Conservation (phyloP, 1,140 invertebrate genomes). For the Drosophila insularis region DNA sequence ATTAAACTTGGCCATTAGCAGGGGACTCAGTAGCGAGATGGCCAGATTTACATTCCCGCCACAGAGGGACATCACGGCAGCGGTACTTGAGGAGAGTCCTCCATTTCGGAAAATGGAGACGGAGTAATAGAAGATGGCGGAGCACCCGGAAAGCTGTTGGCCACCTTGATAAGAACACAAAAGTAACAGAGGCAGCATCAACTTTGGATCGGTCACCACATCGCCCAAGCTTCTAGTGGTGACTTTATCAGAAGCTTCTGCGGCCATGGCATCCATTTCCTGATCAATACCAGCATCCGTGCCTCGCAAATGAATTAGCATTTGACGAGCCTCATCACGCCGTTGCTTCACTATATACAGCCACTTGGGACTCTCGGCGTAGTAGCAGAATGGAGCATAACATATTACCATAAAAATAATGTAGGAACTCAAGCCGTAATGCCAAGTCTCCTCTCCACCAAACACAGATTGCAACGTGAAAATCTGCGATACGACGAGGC, state of each 20-base stretch:
- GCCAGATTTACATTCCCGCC: slow-evolving; percentile 87
- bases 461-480: slow-evolving; percentile 56
- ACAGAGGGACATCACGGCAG: slow-evolving; percentile 87
- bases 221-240: slow-evolving; percentile 83
- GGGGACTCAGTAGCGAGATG: slow-evolving; percentile 86
- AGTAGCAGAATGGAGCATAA: slow-evolving; percentile 84
- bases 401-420: slow-evolving; percentile 84
- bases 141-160: slow-evolving; percentile 93
- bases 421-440: slow-evolving; percentile 87
- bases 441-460: slow-evolving; percentile 86
- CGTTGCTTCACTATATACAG: slow-evolving; percentile 87
- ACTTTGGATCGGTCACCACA: slow-evolving; percentile 37
- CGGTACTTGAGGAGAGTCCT: slow-evolving; percentile 83
- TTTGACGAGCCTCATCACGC: slow-evolving; percentile 83
- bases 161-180: slow-evolving; percentile 89
- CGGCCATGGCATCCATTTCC: slow-evolving; percentile 81
- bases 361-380: slow-evolving; percentile 94
- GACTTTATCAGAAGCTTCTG: slow-evolving; percentile 55
- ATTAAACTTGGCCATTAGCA: slow-evolving; percentile 84
- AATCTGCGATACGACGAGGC: slow-evolving; percentile 90
- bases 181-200: slow-evolving; percentile 86
- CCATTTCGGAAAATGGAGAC: slow-evolving; percentile 86
- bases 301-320: slow-evolving; percentile 76
- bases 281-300: slow-evolving; percentile 65
- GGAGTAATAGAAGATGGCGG: slow-evolving; percentile 91